Conservation (phyloP, 2,113 vertebrate species). For the Nymphicus hollandicus region DNA sequence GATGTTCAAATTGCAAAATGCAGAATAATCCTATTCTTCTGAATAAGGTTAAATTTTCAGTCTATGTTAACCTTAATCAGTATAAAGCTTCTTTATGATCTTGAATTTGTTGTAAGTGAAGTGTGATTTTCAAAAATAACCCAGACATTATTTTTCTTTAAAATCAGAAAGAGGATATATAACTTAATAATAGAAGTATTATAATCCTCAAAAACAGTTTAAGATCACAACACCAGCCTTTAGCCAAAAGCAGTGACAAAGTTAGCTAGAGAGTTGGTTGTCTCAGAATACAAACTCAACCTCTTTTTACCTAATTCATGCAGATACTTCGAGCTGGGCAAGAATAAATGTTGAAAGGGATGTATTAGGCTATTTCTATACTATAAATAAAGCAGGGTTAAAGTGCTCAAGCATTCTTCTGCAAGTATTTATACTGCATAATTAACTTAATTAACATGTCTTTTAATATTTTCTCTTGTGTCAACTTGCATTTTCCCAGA, state of each 20-base stretch:
- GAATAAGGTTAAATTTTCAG: background rate
- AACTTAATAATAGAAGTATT: background rate
- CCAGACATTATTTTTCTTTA: background rate
- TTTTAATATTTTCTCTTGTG: background rate
- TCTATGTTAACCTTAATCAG: background rate
- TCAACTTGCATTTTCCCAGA: background rate
- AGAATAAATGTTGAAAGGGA: background rate
- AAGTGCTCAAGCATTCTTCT: background rate
- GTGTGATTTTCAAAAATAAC: background rate
- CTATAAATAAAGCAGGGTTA: background rate
- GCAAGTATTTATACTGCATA: background rate
- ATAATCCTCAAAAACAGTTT: background rate
- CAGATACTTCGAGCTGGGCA: background rate
- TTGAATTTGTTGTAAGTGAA: background rate
- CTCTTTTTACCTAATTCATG: background rate
- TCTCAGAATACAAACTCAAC: background rate
- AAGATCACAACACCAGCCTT: background rate
- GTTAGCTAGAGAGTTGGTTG: background rate
- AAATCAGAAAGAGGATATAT: background rate
- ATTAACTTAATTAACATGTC: background rate
- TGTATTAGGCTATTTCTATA: background rate
- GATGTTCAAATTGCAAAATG: background rate
- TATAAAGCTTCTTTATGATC: background rate
- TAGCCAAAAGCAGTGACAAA: background rate
- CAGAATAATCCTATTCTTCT: background rate